Conservation (phyloP, 2,113 vertebrate species). For the Fregata magnificens region DNA sequence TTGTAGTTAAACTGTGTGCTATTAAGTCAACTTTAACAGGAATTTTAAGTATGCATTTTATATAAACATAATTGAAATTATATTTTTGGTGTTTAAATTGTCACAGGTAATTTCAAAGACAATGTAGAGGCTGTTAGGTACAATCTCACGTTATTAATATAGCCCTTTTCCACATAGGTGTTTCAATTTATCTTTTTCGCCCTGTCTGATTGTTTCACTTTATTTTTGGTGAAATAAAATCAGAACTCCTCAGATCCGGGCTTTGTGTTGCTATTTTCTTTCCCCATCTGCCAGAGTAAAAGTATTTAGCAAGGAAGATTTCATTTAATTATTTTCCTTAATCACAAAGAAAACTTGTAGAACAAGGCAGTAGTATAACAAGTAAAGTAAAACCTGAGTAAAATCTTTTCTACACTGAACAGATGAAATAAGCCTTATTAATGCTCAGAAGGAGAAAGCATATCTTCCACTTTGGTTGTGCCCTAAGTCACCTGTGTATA, state of each 20-base stretch:
- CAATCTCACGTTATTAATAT: neutral
- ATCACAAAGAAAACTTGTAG: neutral
- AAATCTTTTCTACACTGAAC: neutral
- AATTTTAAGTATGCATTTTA: neutral
- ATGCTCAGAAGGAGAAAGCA: neutral
- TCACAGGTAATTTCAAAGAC: neutral
- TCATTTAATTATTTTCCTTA: neutral
- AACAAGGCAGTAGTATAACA: neutral
- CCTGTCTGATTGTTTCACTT: neutral
- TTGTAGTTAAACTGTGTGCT: neutral
- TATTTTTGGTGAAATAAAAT: neutral
- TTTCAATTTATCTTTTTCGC: neutral
- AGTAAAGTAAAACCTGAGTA: neutral
- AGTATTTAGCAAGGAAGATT: neutral
- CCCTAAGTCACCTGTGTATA: neutral
- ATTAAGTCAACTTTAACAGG: neutral
- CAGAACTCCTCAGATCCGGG: neutral
- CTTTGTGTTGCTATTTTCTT: neutral
- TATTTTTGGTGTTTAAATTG: neutral
- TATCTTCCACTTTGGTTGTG: neutral
- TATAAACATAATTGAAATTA: neutral
- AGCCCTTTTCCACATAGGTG: fast-evolving
- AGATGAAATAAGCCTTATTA: neutral
- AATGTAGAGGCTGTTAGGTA: neutral
- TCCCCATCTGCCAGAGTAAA: neutral